phyloP scores from a whole-genome alignment of 2,888 invertebrate genomes.

The Liposcelis brunnea region DNA sequence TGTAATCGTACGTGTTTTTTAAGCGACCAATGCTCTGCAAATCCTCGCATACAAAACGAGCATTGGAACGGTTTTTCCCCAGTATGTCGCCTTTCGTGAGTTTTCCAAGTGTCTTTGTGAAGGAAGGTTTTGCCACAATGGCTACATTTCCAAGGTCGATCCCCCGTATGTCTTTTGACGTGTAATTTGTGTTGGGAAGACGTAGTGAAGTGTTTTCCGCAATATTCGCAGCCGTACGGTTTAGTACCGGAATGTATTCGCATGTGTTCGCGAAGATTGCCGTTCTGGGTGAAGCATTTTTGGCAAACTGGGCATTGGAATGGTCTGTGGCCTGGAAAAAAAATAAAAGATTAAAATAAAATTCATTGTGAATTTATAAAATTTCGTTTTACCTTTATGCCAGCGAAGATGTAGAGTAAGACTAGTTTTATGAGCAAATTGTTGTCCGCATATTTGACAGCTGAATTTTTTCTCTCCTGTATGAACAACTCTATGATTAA shows the following conservation, averaged over 20 bases:
- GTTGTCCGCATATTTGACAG: slow-evolving; percentile 53
- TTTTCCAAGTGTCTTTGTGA: slow-evolving; percentile 42
- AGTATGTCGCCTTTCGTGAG: slow-evolving; percentile 46
- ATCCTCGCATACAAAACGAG: slow-evolving; percentile 35
- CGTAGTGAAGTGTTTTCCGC: slow-evolving; percentile 52
- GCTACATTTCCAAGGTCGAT: slow-evolving; percentile 40
- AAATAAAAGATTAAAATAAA: slow-evolving; percentile 1
- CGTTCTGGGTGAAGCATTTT: slow-evolving; percentile 59
- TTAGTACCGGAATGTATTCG: slow-evolving; percentile 62
- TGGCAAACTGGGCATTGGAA: slow-evolving; percentile 48
- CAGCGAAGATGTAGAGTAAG: slow-evolving; percentile 49
- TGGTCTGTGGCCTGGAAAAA: slow-evolving; percentile 35
- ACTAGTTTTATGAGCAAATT: slow-evolving; percentile 61
- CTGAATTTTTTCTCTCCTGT: slow-evolving; percentile 50
- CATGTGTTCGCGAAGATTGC: slow-evolving; percentile 57
- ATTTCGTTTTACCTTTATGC: slow-evolving; percentile 19
- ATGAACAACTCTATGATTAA: slow-evolving; percentile 55
- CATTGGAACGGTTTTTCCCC: slow-evolving; percentile 48
- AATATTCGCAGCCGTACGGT: slow-evolving; percentile 50
- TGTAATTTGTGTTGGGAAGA: slow-evolving; percentile 37
- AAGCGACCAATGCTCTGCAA: slow-evolving; percentile 46
- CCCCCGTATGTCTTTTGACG: slow-evolving; percentile 33
- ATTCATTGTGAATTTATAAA: slow-evolving; percentile 3
- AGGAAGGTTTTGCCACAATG: slow-evolving; percentile 39
- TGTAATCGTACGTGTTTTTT: slow-evolving; percentile 46